phyloP scores from a whole-genome alignment of 2,797 vertebrate genomes.

The Microctenopoma lineatum region DNA sequence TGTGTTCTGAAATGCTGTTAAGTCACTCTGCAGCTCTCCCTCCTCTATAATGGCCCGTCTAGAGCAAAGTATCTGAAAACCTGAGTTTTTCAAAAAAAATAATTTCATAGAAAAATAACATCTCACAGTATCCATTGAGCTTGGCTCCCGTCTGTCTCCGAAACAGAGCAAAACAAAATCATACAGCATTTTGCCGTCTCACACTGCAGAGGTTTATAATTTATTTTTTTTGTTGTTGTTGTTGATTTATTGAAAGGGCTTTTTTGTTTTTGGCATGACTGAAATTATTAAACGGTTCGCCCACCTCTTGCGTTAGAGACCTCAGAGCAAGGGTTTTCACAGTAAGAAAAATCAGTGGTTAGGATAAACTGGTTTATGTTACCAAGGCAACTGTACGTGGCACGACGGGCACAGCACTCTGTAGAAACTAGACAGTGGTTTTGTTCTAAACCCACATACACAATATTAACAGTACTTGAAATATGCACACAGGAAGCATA shows the following conservation, averaged over 20 bases:
- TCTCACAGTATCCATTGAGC: conserved; percentile 73
- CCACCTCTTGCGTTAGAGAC: conserved; percentile 43
- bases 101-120: conserved; percentile 82
- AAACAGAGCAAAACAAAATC: conserved; percentile 41
- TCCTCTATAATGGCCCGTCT: conserved; percentile 71
- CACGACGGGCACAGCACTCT: conserved; percentile 75
- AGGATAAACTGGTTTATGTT: conserved; percentile 76
- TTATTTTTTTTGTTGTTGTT: not conserved
- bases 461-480: conserved; percentile 67
- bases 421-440: conserved; percentile 67
- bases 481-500: conserved; percentile 67
- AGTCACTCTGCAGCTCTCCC: conserved; percentile 51
- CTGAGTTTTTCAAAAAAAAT: conserved; percentile 78
- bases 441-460: conserved; percentile 70
- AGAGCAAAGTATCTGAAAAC: conserved; percentile 74
- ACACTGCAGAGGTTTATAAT: conserved; percentile 31
- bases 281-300: conserved; percentile 52
- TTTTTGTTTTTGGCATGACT: conserved; percentile 56
- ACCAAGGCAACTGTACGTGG: conserved; percentile 82
- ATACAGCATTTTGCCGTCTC: conserved; percentile 49
- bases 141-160: conserved; percentile 16
- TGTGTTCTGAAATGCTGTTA: conserved; percentile 29
- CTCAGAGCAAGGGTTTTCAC: conserved; percentile 71
- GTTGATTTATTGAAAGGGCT: conserved; percentile 43
- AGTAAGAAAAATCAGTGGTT: conserved; percentile 75